Conservation (phyloP, 2,113 vertebrate genomes). For the Ranitomeya variabilis region DNA sequence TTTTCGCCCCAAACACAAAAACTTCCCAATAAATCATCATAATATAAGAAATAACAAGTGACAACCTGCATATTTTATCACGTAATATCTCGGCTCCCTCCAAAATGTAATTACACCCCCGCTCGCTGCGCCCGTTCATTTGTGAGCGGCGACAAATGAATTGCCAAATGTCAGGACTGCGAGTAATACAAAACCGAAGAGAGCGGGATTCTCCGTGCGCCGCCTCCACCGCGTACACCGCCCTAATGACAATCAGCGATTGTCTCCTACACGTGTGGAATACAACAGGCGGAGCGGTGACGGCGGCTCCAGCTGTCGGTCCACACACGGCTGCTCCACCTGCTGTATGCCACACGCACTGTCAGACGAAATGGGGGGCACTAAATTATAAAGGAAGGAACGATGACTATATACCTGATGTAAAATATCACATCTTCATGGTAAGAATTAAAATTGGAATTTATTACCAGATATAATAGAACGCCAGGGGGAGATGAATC, state of each 20-base stretch:
- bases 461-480: not conserved
- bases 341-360: not conserved
- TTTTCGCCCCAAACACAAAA: not conserved
- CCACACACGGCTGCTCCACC: not conserved
- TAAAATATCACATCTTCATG: not conserved
- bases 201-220: not conserved
- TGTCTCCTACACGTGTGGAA: not conserved
- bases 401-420: not conserved
- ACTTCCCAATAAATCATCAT: constrained; percentile 21
- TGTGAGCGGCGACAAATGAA: constrained; percentile 16
- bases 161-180: constrained; percentile 37
- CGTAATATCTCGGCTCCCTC: constrained; percentile 35
- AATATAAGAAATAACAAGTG: constrained; percentile 42
- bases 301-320: not conserved
- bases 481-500: not conserved
- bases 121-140: constrained; percentile 30
- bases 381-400: not conserved
- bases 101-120: constrained; percentile 47
- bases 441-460: not conserved
- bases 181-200: not conserved
- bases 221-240: not conserved
- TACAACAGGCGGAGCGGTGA: not conserved
- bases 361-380: not conserved
- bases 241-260: constrained; percentile 31
- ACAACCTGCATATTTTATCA: constrained; percentile 51